These are phyloP conservation scores for Ectropis grisescens DNA, from an alignment of 1,140 invertebrate species.

Conservation along the genomic window DNA sequence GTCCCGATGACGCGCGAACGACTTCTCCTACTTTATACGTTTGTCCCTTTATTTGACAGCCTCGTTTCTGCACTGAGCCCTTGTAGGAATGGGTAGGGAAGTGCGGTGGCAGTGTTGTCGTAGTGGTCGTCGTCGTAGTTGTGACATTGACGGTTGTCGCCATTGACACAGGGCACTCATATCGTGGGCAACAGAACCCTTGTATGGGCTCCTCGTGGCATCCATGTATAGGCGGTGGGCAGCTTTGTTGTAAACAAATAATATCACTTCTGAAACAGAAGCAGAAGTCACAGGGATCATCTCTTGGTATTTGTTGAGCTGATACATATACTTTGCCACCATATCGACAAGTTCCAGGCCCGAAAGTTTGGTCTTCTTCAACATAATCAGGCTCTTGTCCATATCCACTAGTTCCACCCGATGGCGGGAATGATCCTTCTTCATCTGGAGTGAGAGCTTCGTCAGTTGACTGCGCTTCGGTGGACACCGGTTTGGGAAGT, in stretches of 20 bases:
- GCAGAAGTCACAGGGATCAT: constrained; percentile 96
- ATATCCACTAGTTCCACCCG: constrained; percentile 57
- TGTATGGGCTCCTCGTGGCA: constrained; percentile 92
- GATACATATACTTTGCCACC: constrained; percentile 93
- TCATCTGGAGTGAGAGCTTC: constrained; percentile 39
- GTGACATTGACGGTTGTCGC: constrained; percentile 82
- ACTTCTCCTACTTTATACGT: constrained; percentile 87
- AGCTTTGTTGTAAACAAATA: constrained; percentile 94
- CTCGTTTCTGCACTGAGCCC: constrained; percentile 78
- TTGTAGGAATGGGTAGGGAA: constrained; percentile 84
- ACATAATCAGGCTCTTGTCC: constrained; percentile 76
- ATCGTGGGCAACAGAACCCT: constrained; percentile 95
- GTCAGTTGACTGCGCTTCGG: constrained; percentile 32
- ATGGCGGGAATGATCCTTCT: constrained; percentile 48
- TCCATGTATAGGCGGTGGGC: constrained; percentile 91
- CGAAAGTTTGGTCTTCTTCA: constrained; percentile 82
- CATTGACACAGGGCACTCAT: constrained; percentile 92
- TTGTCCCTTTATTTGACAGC: constrained; percentile 86
- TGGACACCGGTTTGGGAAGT: constrained; percentile 29
- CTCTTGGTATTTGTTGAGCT: constrained; percentile 93
- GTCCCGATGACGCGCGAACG: constrained; percentile 87
- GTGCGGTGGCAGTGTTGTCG: constrained; percentile 86
- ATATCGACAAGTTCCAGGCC: constrained; percentile 90
- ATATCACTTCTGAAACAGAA: constrained; percentile 97
- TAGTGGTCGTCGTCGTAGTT: constrained; percentile 87